Conservation (phyloP, 2,797 vertebrate genomes). For the Rousettus madagascariensis region DNA sequence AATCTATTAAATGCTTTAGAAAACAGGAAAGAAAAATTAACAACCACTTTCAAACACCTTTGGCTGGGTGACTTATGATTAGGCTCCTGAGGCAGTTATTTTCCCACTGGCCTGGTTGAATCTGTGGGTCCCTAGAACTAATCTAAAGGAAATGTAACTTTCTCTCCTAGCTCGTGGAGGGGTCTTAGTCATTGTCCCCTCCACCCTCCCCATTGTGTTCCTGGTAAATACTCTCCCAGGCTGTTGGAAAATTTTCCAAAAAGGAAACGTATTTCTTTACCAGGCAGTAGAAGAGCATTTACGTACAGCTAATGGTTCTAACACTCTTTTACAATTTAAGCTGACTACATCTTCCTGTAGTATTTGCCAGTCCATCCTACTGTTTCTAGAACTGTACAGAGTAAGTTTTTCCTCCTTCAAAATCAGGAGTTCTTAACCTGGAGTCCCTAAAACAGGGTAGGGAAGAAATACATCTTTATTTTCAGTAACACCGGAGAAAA, state of each 20-base stretch:
- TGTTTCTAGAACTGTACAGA: not conserved
- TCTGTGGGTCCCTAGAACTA: not conserved
- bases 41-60: not conserved
- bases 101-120: not conserved
- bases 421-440: not conserved
- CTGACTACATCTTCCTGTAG: not conserved
- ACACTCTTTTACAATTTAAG: not conserved
- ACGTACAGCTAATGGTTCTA: not conserved
- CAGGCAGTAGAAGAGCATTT: not conserved
- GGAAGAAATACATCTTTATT: not conserved
- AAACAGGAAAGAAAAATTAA: not conserved
- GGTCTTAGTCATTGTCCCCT: not conserved
- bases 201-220: not conserved
- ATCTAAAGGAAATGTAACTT: not conserved
- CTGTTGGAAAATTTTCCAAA: not conserved
- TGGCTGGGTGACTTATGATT: not conserved
- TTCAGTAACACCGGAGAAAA: not conserved
- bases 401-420: not conserved
- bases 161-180: not conserved
- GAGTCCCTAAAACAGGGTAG: not conserved
- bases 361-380: not conserved
- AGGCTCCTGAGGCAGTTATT: not conserved
- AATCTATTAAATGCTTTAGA: conserved; percentile 55
- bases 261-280: not conserved
- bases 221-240: not conserved